Percentiles rank a stretch among this genome's conserved stretches.
Conservation (phyloP, 2,113 vertebrate species). For the Butorides virescens region DNA sequence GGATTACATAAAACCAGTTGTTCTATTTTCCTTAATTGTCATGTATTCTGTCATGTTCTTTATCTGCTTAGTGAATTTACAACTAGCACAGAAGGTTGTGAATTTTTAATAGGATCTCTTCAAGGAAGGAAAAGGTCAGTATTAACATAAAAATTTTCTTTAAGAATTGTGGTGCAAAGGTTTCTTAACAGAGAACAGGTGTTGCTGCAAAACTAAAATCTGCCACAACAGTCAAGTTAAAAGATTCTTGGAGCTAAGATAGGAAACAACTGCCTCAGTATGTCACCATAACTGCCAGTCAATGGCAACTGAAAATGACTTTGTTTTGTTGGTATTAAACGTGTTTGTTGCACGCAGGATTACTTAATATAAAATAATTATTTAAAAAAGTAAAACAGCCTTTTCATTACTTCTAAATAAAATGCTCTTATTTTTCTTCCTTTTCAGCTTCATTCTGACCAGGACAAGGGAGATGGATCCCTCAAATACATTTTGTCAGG, state of each 20-base stretch:
- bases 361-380: background rate
- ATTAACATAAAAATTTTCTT: slow-evolving; percentile 79
- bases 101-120: slow-evolving; percentile 76
- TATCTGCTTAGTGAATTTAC: slow-evolving; percentile 71
- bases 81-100: slow-evolving; percentile 71
- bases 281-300: background rate
- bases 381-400: background rate
- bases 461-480: slow-evolving; percentile 82
- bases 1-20: background rate
- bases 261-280: background rate
- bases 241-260: slow-evolving; percentile 24
- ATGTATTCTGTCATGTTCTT: slow-evolving; percentile 63
- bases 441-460: slow-evolving; percentile 83
- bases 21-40: slow-evolving; percentile 65
- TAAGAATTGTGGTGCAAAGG: slow-evolving; percentile 68
- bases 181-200: slow-evolving; percentile 72
- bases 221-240: slow-evolving; percentile 28
- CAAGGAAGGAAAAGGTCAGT: slow-evolving; percentile 76
- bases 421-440: background rate
- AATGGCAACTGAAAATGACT: background rate
- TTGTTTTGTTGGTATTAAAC: background rate
- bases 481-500: slow-evolving; percentile 85
- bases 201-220: slow-evolving; percentile 59
- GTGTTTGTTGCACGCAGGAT: background rate
- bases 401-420: background rate